Percentiles rank a stretch among this genome's conserved stretches.
Conservation (phyloP, 2,888 invertebrate species). For the Trichopoda pennipes region DNA sequence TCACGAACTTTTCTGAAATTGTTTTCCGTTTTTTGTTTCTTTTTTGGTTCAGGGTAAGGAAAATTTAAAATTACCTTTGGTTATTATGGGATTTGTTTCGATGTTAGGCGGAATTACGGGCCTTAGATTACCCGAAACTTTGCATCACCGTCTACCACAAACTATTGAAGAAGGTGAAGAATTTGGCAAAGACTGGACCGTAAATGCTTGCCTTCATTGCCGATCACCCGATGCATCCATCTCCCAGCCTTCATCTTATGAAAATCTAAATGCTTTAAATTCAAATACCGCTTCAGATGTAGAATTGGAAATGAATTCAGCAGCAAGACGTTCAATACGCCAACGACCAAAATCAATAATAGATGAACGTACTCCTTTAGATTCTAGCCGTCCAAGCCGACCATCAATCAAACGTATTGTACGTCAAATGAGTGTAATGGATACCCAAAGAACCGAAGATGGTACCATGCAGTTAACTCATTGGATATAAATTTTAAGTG, state of each 20-base stretch:
- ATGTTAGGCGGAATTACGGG: constrained; percentile 91
- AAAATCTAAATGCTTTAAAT: constrained; percentile 86
- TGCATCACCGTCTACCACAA: constrained; percentile 91
- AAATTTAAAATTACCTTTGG: constrained; percentile 89
- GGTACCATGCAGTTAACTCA: constrained; percentile 93
- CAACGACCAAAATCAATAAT: constrained; percentile 71
- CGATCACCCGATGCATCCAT: constrained; percentile 83
- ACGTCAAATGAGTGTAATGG: constrained; percentile 90
- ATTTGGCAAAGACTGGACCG: constrained; percentile 91
- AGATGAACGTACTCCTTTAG: constrained; percentile 82
- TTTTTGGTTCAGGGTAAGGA: constrained; percentile 86
- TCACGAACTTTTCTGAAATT: no score
- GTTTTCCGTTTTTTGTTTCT: no score
- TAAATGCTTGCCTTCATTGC: constrained; percentile 88
- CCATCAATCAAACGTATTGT: constrained; percentile 87
- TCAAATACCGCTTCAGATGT: constrained; percentile 76
- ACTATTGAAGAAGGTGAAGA: constrained; percentile 93
- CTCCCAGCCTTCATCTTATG: constrained; percentile 85
- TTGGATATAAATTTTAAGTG: constrained; percentile 85
- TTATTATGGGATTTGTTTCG: constrained; percentile 91
- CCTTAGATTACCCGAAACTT: constrained; percentile 91
- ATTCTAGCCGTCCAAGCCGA: constrained; percentile 76
- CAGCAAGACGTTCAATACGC: constrained; percentile 73
- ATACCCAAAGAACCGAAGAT: constrained; percentile 89
- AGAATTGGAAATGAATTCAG: constrained; percentile 75